Base-by-base conservation (phyloP, 2,797 vertebrate species). In the Myripristis jacobus region DNA sequence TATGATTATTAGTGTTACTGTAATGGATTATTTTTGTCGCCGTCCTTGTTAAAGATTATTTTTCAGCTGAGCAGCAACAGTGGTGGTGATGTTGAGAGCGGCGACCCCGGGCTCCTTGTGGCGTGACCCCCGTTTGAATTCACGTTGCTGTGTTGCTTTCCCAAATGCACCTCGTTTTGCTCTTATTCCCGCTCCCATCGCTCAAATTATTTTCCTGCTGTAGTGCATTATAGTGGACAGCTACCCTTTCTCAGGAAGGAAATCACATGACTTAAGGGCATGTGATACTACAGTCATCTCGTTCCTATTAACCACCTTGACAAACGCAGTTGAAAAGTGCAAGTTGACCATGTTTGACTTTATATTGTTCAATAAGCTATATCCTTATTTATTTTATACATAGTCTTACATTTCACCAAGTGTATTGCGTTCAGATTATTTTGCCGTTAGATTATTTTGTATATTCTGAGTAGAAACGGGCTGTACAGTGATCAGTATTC, bases 191-290 rank as follows among this genome's bases (percentile, higher is more conserved):
- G 6, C 48, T 55, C 31, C 68, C 27, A 21, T 41, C 21, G 51
- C 51, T 50, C 34, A 19, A 25, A 34, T 41, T 56, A 59, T 72
- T 48, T 38, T 84, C 66, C 74, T 83, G 58, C 55, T 74, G 68
- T 60, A 34, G 60, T 73, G 61, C 38, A 13, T 74, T 80, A n/a
- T n/a, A 19, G 59, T 56, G 12, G 78, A 82, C 78, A 66, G 67
- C 65, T 57, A 15, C 56, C 62, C 63, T 83, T 66, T 88, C 86
- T 90, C 90, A 89, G 89, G 88, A 89, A 86, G 87, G 85, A 90
- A 84, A 70, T 77, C 75, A 65, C 79, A 77, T 60, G 71, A 80
- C 70, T 71, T 66, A n/a, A 71, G 67, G 47, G n/a, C n/a, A n/a
- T n/a, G n/a, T 43, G 54, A 41, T 71, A 67, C 70, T 48, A 64